phyloP scores from a whole-genome alignment of 92 coral and sea anemone genomes.

The Micromussa lordhowensis region DNA sequence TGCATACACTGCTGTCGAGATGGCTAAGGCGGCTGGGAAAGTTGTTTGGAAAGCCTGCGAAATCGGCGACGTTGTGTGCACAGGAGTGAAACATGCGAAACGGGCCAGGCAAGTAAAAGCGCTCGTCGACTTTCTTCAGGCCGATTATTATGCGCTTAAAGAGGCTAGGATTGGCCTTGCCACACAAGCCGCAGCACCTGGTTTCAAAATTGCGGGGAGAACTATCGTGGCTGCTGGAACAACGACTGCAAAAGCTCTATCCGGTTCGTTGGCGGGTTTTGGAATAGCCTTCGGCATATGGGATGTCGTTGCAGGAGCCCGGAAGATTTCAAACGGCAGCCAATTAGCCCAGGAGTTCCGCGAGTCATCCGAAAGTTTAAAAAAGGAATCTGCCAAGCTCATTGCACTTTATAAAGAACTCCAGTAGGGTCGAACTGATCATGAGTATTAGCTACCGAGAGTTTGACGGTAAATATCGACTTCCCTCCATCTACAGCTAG shows the following conservation, averaged over 20 bases:
- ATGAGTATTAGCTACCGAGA: not conserved
- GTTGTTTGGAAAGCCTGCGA: not conserved
- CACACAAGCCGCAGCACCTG: constrained; percentile 10
- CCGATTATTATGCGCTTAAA: constrained; percentile 26
- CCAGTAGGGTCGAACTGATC: not conserved
- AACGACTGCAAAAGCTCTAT: constrained; percentile 14
- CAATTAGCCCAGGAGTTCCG: constrained; percentile 18
- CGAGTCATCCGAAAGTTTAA: not conserved
- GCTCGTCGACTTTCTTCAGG: constrained; percentile 19
- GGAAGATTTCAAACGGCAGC: not conserved
- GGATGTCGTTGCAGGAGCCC: constrained; percentile 8
- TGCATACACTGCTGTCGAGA: not conserved
- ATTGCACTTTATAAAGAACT: constrained; percentile 12
- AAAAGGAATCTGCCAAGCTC: not conserved
- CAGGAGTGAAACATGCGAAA: not conserved
- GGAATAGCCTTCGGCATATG: constrained; percentile 25
- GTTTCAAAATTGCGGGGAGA: not conserved
- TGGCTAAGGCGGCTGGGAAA: not conserved
- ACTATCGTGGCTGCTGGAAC: constrained; percentile 5
- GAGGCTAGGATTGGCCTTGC: constrained; percentile 22
- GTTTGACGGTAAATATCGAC: not conserved
- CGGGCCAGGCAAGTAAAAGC: not conserved
- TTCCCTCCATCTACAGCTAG: not conserved
- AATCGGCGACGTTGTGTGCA: not conserved
- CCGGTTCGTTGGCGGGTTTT: not conserved